Evolutionary conservation across 1,140 invertebrate species (phyloP), one percentile per base, ranked within the genome.

Genomic region (Heterodera schachtii): DNA sequence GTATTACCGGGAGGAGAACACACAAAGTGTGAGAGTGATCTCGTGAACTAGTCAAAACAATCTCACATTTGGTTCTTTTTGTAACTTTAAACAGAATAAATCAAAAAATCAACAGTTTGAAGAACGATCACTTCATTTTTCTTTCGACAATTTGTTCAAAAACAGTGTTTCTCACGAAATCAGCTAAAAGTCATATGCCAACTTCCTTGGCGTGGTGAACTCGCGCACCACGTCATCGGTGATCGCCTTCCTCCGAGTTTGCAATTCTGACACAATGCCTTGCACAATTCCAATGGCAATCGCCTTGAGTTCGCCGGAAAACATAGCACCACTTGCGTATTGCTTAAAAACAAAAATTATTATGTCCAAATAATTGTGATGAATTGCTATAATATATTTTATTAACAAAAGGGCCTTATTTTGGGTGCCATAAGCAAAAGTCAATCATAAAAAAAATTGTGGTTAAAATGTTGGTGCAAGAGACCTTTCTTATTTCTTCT

Each of bases 281-380:
- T 94, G 93, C 11, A 94, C 90, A 82, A 93, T 90, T 81, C 93
- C 93, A 80, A 98, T 96, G 9, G 98, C 92, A 86, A 95, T 93
- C 89, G 95, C 95, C 90, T 99, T 99, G 49, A 99, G 91, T 91
- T 97, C 94, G 5, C 97, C 97, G 0, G 96, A 98, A 11, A 98
- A 91, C 90, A 99, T 91, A 88, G 94, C 93, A 47, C 97, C 97
- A 86, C 93, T 95, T 57, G 94, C 93, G 89, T 99, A 99, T 75
- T 94, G 93, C 93, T 95, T 87, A 75, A 91, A 90, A 21, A 82
- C 41, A 19, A 8, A 82, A 13, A n/a, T 47, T 46, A 78, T 4
- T 7, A 2, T 0, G 49, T 8, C 0, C 6, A 52, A 52, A 11
- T 11, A 6, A 11, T 52, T 8, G 49, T 52, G 49, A 52, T 52